Evolutionary conservation across 2,797 vertebrate genomes (phyloP).

Genomic region (Molossus molossus): DNA sequence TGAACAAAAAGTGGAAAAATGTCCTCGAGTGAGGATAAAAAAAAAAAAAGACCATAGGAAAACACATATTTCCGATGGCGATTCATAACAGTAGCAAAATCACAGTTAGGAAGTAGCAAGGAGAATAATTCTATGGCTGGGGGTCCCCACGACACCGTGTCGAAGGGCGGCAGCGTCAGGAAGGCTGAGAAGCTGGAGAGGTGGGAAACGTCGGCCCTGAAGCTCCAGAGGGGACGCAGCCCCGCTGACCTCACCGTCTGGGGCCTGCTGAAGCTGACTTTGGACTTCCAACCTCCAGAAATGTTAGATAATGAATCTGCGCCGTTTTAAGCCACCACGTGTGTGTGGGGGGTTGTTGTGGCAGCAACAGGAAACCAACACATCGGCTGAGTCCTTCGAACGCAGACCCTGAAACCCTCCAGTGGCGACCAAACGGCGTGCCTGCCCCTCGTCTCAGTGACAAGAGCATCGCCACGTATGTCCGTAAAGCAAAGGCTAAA

Average conservation of each 20-base stretch:
- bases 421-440: background rate
- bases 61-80: no score
- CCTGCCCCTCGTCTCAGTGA: background rate
- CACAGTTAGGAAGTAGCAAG: no score
- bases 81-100: no score
- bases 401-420: background rate
- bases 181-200: background rate
- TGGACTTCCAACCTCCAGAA: background rate
- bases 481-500: constrained; percentile 44
- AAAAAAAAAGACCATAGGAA: no score
- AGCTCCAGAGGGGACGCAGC: background rate
- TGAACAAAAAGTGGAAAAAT: no score
- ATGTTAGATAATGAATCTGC: background rate
- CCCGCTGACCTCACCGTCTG: background rate
- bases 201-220: background rate
- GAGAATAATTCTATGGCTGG: no score
- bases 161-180: no score
- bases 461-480: background rate
- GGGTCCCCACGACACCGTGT: no score
- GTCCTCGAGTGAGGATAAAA: no score
- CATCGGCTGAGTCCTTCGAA: background rate
- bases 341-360: background rate
- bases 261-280: background rate
- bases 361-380: background rate
- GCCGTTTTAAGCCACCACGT: background rate